These are phyloP conservation scores for Lapara coniferarum DNA, from an alignment of 2,888 invertebrate genomes.

Conservation along the genomic window DNA sequence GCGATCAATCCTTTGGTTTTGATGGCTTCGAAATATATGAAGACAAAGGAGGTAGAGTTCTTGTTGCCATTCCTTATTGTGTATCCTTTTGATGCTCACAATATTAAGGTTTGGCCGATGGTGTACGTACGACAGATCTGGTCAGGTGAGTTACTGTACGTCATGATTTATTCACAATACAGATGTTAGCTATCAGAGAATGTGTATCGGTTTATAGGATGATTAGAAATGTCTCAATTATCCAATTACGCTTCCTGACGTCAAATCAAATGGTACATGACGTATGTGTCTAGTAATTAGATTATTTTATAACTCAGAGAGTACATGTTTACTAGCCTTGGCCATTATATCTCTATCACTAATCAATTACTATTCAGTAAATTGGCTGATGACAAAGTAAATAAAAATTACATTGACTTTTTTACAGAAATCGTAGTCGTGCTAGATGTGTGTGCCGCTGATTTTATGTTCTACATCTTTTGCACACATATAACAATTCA, in stretches of 20 bases:
- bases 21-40: conserved; percentile 50
- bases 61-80: conserved; percentile 55
- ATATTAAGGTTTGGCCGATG: conserved; percentile 57
- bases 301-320: too few species aligned
- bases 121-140: conserved; percentile 61
- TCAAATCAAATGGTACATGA: too few species aligned
- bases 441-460: conserved; percentile 43
- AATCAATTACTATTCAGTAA: too few species aligned
- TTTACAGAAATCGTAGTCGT: conserved; percentile 51
- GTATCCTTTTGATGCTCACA: conserved; percentile 64
- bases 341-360: too few species aligned
- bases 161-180: too few species aligned
- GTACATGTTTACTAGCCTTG: too few species aligned
- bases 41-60: conserved; percentile 48
- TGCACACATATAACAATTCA: conserved; percentile 59
- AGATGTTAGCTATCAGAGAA: too few species aligned
- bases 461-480: conserved; percentile 57
- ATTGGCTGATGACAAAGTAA: too few species aligned
- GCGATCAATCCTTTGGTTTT: conserved; percentile 49
- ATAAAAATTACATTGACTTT: not conserved
- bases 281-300: too few species aligned
- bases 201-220: too few species aligned
- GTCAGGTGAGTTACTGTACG: conserved; percentile 54
- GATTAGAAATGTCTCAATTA: too few species aligned
- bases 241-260: too few species aligned